Percentiles rank a stretch among this genome's conserved stretches.
These are phyloP conservation scores for Pseudoatta argentina DNA, from an alignment of 1,140 invertebrate species.

Conservation along the genomic window DNA sequence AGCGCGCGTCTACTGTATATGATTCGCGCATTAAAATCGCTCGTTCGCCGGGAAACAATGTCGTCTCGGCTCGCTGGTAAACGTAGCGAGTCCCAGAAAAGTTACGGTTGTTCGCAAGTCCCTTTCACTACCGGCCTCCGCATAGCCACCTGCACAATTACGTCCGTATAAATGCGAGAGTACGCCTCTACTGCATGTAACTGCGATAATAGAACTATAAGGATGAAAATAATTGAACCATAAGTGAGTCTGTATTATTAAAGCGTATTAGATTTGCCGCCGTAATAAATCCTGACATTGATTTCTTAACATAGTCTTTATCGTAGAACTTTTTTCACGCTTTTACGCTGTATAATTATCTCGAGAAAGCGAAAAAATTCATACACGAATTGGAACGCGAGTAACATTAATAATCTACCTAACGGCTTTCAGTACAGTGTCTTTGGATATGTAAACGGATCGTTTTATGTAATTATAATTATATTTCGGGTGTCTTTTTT, in stretches of 20 bases:
- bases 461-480: conserved; percentile 22
- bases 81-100: conserved; percentile 46
- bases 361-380: background rate
- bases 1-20: background rate
- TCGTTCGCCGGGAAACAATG: conserved; percentile 20
- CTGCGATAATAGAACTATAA: background rate
- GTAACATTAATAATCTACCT: background rate
- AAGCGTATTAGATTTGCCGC: background rate
- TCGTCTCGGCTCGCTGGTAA: conserved; percentile 17
- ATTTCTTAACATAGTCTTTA: background rate
- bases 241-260: background rate
- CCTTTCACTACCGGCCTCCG: conserved; percentile 81
- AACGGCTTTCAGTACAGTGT: background rate
- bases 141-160: conserved; percentile 41
- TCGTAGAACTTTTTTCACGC: background rate
- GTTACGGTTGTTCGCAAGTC: conserved; percentile 56
- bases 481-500: conserved; percentile 67
- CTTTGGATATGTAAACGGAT: background rate
- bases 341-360: background rate
- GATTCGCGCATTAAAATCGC: conserved; percentile 30
- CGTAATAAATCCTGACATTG: background rate
- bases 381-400: background rate
- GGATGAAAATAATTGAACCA: too few species aligned
- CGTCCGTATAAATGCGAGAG: conserved; percentile 42
- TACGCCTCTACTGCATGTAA: background rate